Evolutionary conservation across 2,797 vertebrate genomes (phyloP).

Genomic region (Mionectes olivaceus): DNA sequence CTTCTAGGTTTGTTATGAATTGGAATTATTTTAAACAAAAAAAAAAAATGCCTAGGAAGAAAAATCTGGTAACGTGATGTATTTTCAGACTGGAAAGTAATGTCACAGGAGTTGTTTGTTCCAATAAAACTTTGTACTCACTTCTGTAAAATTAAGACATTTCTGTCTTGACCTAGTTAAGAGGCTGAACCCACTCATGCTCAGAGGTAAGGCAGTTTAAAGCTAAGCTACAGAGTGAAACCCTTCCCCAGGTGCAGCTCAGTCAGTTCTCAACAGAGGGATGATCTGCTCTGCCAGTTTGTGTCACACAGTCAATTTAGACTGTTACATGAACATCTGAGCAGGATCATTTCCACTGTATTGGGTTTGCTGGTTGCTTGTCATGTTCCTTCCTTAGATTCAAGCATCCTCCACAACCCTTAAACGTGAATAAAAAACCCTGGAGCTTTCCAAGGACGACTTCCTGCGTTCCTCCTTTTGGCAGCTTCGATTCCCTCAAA

Average conservation of each 20-base stretch:
- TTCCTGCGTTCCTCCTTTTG: background rate
- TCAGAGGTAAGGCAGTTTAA: background rate
- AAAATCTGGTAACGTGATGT: accelerated
- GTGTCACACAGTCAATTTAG: background rate
- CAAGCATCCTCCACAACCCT: background rate
- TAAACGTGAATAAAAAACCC: accelerated
- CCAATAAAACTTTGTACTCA: background rate
- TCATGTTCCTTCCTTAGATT: background rate
- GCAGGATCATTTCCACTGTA: background rate
- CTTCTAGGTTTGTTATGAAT: background rate
- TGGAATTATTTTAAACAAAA: background rate
- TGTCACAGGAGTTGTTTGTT: background rate
- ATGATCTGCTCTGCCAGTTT: background rate
- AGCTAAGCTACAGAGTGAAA: background rate
- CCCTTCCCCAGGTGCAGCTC: background rate
- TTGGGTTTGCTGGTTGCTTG: background rate
- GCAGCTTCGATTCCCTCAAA: background rate
- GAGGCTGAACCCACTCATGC: background rate
- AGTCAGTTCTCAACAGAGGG: background rate
- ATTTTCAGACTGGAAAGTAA: background rate
- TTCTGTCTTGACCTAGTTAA: background rate
- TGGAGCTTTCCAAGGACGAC: background rate
- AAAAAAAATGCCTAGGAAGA: background rate
- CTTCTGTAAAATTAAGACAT: background rate
- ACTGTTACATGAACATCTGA: accelerated